Evolutionary conservation across 2,113 vertebrate genomes (phyloP).

Genomic region (Lagenorhynchus albirostris): DNA sequence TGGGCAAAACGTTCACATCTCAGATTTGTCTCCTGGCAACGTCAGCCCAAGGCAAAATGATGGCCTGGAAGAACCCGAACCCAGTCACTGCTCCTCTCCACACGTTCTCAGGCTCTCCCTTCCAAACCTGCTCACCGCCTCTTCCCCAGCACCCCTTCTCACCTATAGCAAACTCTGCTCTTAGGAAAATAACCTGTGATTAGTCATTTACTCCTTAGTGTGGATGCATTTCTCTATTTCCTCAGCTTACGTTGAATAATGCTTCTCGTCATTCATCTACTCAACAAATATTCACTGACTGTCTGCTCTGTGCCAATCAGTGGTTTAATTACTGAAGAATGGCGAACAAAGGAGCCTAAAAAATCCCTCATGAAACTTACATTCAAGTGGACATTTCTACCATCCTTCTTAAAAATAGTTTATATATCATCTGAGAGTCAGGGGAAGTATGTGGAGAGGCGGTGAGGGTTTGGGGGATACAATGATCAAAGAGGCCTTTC

Average conservation of each 20-base stretch:
- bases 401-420: background rate
- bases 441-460: background rate
- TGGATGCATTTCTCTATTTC: background rate
- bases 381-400: background rate
- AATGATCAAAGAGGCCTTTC: background rate
- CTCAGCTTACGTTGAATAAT: background rate
- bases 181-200: background rate
- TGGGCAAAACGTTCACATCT: background rate
- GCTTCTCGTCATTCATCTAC: background rate
- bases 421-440: background rate
- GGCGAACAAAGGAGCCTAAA: background rate
- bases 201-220: background rate
- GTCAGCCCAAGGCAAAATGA: background rate
- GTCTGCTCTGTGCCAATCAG: background rate
- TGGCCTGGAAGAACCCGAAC: background rate
- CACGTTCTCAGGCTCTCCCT: background rate
- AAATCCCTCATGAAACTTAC: background rate
- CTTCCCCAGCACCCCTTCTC: background rate
- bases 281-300: background rate
- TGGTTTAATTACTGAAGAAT: background rate
- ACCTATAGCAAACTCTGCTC: background rate
- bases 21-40: background rate
- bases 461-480: background rate
- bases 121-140: background rate
- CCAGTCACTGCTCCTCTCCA: background rate